These are phyloP conservation scores for Stigmatopora nigra DNA, from an alignment of 2,113 vertebrate genomes.

Conservation along the genomic window DNA sequence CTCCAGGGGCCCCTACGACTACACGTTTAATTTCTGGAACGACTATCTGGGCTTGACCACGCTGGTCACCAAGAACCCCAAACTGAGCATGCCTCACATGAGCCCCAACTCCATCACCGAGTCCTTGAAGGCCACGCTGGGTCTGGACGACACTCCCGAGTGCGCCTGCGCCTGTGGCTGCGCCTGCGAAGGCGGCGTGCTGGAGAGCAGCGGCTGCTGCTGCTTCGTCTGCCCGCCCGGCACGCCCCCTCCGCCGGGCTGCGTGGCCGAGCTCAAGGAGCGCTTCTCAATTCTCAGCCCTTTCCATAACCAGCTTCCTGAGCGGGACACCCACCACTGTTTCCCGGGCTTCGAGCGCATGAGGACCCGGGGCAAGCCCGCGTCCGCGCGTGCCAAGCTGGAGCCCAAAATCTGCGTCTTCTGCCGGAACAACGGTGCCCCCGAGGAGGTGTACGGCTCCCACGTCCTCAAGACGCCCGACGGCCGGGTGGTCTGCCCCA, in stretches of 20 bases:
- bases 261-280: conserved; percentile 72
- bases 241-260: conserved; percentile 65
- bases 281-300: conserved; percentile 73
- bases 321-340: conserved; percentile 64
- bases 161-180: conserved; percentile 63
- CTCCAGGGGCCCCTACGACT: conserved; percentile 71
- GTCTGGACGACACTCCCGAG: conserved; percentile 67
- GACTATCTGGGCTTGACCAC: conserved; percentile 77
- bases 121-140: conserved; percentile 76
- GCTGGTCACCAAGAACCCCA: conserved; percentile 69
- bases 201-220: conserved; percentile 34
- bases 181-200: conserved; percentile 23
- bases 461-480: conserved; percentile 79
- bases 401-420: conserved; percentile 80
- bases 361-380: conserved; percentile 61
- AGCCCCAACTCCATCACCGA: conserved; percentile 76
- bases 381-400: conserved; percentile 66
- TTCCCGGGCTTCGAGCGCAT: conserved; percentile 68
- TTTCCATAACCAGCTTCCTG: conserved; percentile 65
- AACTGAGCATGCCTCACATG: conserved; percentile 58
- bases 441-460: conserved; percentile 77
- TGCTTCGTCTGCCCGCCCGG: conserved; percentile 63
- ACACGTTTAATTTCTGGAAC: conserved; percentile 82
- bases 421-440: conserved; percentile 78
- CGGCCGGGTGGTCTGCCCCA: conserved; percentile 75